These are phyloP conservation scores for Pachypsylla venusta DNA, from an alignment of 1,140 invertebrate genomes.

Conservation along the genomic window DNA sequence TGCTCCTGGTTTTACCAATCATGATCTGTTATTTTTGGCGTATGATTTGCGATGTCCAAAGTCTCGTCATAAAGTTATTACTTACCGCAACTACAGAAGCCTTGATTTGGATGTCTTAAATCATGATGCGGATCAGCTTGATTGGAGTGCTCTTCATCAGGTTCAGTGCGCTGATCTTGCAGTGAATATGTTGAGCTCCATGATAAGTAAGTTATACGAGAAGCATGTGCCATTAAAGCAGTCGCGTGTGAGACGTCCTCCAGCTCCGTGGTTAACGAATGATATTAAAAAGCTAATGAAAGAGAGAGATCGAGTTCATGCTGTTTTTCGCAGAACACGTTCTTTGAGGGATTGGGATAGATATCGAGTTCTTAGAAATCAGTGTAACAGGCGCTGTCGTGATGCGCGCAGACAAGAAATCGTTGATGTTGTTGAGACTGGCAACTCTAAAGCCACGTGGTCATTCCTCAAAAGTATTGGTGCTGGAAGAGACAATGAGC, in stretches of 20 bases:
- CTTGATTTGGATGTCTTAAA: neutral
- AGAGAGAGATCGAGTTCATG: neutral
- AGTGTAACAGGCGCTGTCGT: neutral
- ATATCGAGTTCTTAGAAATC: neutral
- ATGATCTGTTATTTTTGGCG: neutral
- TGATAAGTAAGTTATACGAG: neutral
- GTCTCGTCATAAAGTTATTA: neutral
- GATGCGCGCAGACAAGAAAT: neutral
- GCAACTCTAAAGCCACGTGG: neutral
- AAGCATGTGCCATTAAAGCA: neutral
- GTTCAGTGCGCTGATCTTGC: neutral
- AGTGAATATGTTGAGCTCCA: neutral
- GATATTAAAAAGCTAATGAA: neutral
- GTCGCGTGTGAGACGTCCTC: neutral
- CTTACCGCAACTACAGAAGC: neutral
- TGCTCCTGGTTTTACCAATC: neutral
- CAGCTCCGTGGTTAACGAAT: neutral
- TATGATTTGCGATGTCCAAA: neutral
- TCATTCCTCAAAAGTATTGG: neutral
- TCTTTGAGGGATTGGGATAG: neutral
- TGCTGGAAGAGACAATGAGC: neutral
- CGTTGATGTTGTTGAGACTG: neutral
- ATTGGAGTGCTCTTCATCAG: neutral
- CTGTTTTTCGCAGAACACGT: neutral
- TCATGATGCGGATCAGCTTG: neutral